These are phyloP conservation scores for Xiphophorus hellerii DNA, from an alignment of 2,113 vertebrate species.

Conservation along the genomic window DNA sequence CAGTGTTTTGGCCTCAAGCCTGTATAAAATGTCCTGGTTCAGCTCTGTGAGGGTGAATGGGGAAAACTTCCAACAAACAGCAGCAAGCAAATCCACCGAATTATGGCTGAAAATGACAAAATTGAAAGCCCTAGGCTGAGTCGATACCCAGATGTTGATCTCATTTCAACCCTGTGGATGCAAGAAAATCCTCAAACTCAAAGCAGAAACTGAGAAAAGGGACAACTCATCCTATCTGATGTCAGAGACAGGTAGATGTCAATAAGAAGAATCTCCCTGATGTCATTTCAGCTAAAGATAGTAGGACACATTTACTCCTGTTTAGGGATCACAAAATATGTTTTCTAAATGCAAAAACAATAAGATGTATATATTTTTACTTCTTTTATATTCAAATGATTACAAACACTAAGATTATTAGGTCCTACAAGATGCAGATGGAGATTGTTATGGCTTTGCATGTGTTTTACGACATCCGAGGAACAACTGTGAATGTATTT, in stretches of 20 bases:
- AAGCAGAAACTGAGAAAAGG: too few species aligned
- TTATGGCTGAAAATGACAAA: neutral
- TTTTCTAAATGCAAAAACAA: neutral
- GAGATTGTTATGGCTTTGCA: neutral
- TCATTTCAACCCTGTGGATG: neutral
- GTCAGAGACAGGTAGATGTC: neutral
- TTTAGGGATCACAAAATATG: neutral
- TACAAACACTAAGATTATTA: too few species aligned
- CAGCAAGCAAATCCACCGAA: neutral
- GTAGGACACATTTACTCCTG: neutral
- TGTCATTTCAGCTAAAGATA: too few species aligned
- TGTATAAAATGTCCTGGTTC: too few species aligned
- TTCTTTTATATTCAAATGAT: neutral
- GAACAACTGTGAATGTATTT: too few species aligned
- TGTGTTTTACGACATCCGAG: too few species aligned
- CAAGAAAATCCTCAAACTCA: too few species aligned
- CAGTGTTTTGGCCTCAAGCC: neutral
- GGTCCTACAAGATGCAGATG: neutral
- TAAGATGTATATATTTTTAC: neutral
- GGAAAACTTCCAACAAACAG: too few species aligned
- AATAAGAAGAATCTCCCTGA: too few species aligned
- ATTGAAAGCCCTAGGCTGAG: neutral
- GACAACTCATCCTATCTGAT: too few species aligned
- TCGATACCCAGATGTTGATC: neutral
- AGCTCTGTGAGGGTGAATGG: too few species aligned